phyloP scores from a whole-genome alignment of 2,113 vertebrate genomes.

The Lonchura striata region DNA sequence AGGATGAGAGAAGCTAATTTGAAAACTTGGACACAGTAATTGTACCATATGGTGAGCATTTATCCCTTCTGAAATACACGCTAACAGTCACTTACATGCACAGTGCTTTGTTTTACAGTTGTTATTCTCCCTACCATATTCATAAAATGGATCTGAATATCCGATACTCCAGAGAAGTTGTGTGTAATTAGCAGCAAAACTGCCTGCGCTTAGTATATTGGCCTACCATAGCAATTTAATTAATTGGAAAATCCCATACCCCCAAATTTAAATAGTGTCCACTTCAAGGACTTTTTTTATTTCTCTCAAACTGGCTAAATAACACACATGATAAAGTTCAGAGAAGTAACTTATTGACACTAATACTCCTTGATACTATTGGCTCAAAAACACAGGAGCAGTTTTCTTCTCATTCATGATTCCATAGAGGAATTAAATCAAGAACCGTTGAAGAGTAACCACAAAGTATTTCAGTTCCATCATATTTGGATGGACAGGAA shows the following conservation, averaged over 20 bases:
- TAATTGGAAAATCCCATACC: conserved; percentile 67
- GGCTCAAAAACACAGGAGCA: not conserved
- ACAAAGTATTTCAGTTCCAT: not conserved
- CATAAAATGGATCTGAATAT: conserved; percentile 82
- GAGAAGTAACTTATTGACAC: conserved; percentile 12
- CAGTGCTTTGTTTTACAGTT: conserved; percentile 88
- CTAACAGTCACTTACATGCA: conserved; percentile 95
- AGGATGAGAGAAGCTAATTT: conserved; percentile 90
- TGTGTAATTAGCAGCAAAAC: conserved; percentile 79
- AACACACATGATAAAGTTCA: conserved; percentile 29
- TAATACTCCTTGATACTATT: not conserved
- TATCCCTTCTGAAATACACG: conserved; percentile 91
- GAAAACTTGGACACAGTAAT: conserved; percentile 91
- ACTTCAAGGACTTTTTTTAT: conserved; percentile 53
- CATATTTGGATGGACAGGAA: not conserved
- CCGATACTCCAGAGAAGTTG: conserved; percentile 79
- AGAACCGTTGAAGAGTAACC: not conserved
- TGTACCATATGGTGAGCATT: conserved; percentile 97
- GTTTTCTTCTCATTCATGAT: not conserved
- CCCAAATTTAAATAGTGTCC: conserved; percentile 65
- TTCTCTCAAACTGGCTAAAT: conserved; percentile 10
- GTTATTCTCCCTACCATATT: conserved; percentile 82
- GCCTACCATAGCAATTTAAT: conserved; percentile 68
- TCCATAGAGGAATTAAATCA: not conserved
- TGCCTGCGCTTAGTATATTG: conserved; percentile 73